A percentile compares a stretch with the other conserved stretches of the same genome.
Evolutionary conservation across 2,888 invertebrate species (phyloP).

Genomic region (Drepana falcataria): DNA sequence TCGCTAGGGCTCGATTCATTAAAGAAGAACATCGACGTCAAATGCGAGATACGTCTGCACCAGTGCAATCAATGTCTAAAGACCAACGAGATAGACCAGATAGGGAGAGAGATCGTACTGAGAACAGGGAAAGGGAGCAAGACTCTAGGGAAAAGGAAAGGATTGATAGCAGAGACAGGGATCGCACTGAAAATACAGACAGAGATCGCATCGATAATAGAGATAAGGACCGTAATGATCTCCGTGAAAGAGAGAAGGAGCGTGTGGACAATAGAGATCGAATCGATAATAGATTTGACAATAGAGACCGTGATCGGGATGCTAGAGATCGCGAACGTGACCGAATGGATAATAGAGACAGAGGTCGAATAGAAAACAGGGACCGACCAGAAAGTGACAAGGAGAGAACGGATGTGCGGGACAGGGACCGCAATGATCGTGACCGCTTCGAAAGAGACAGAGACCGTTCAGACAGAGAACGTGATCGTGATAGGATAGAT

Average conservation of each 20-base stretch:
- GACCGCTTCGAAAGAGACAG: constrained; percentile 34
- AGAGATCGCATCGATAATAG: constrained; percentile 62
- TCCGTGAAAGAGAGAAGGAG: constrained; percentile 34
- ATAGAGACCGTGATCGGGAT: constrained; percentile 49
- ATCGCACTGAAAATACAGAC: constrained; percentile 34
- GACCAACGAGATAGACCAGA: constrained; percentile 43
- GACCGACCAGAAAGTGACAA: constrained; percentile 26
- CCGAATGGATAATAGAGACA: constrained; percentile 37
- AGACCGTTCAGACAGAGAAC: constrained; percentile 22
- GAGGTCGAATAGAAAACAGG: constrained; percentile 37
- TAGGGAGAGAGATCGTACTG: constrained; percentile 48
- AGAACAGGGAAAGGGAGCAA: constrained; percentile 51
- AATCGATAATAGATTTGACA: constrained; percentile 17
- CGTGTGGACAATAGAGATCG: constrained; percentile 29
- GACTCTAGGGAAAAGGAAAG: constrained; percentile 41
- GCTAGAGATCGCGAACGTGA: constrained; percentile 35
- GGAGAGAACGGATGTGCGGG: constrained; percentile 39
- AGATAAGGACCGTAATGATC: constrained; percentile 45
- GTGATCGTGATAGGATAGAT: constrained; percentile 44
- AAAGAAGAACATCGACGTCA: constrained; percentile 91
- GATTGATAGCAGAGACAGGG: constrained; percentile 40
- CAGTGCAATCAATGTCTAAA: constrained; percentile 29
- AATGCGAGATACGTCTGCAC: constrained; percentile 56
- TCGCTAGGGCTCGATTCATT: constrained; percentile 89
- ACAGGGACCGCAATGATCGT: constrained; percentile 48